Evolutionary conservation across 30 jellyfish, hydroid and myxozoan genomes (phyloP), one percentile per base, ranked within the genome.

Genomic region (Pseudorhiza aurosa): DNA sequence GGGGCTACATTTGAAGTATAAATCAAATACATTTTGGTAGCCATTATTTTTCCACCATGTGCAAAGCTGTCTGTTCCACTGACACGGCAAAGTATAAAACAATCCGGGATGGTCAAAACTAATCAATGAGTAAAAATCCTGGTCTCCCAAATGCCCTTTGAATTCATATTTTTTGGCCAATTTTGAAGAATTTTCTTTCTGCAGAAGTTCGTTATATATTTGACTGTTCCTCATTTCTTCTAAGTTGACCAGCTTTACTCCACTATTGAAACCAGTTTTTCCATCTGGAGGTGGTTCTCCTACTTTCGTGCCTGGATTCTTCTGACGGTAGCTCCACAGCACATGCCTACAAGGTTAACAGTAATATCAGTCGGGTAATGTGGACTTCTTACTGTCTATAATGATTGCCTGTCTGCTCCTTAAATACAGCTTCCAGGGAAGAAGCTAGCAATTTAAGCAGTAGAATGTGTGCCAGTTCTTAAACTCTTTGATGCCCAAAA

Each of bases 201-300:
- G 83, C 19, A 91, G 75, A 4, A 79, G 51, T 24, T 63, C 59
- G 55, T 91, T 91, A 57, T 91, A 91, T 11, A 91, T 14, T 35
- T 59, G 36, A 72, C 84, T 91, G 43, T 53, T 78, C 28, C 96
- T 45, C 94, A 91, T 85, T 36, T 92, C 78, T 22, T 85, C 94
- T 63, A 91, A 72, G 58, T 83, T 77, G 3, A 91, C 39, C 44
- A 91, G 88, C 67, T 84, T 91, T 8, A 74, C 87, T n/a, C 98
- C 98, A 51, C 98, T 85, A 71, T 91, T 91, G 67, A 73, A 85
- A 17, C 98, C 98, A 17, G 98, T 58, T 15, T 51, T 22, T 0
- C 98, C 98, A 84, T 78, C 45, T 17, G 98, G 98, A 7, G 96
- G 96, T 19, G 98, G 95, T 6, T 42, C 90, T 0, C 98, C 98